phyloP scores from a whole-genome alignment of 2,113 vertebrate species.

The Fregata magnificens region DNA sequence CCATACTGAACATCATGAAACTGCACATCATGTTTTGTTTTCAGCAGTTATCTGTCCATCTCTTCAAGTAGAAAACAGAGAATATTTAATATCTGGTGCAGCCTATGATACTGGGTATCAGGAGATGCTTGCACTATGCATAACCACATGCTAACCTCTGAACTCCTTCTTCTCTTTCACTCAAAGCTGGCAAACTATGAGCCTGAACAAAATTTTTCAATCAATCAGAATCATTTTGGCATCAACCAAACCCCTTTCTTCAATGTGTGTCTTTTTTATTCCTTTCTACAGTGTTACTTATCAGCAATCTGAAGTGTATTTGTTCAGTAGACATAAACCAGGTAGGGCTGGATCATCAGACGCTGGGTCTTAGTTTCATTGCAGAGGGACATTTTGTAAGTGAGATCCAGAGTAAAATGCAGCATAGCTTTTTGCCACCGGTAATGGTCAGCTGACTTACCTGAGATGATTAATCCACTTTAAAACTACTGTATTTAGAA shows the following conservation, averaged over 20 bases:
- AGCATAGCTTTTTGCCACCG: not conserved
- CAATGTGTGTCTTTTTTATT: not conserved
- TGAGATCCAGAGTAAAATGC: not conserved
- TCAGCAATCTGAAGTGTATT: not conserved
- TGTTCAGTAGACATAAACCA: not conserved
- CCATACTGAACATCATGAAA: not conserved
- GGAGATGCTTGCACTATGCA: not conserved
- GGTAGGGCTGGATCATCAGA: not conserved
- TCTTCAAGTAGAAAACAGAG: slow-evolving; percentile 45
- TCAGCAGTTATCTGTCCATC: not conserved
- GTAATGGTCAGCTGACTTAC: not conserved
- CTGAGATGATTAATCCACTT: not conserved
- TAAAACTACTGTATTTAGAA: not conserved
- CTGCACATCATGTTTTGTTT: not conserved
- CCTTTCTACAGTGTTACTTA: not conserved
- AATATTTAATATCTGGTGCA: slow-evolving; percentile 19
- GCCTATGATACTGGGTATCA: not conserved
- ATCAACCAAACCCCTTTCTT: slow-evolving; percentile 5
- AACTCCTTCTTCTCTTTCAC: not conserved
- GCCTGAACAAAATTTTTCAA: not conserved
- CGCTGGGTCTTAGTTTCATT: not conserved
- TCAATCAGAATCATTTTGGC: not conserved
- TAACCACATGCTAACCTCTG: not conserved
- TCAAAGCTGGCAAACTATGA: slow-evolving; percentile 9
- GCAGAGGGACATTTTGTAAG: not conserved